A percentile compares a stretch with the other conserved stretches of the same genome.
Conservation (phyloP, 2,797 vertebrate genomes). For the Synanceia verrucosa region DNA sequence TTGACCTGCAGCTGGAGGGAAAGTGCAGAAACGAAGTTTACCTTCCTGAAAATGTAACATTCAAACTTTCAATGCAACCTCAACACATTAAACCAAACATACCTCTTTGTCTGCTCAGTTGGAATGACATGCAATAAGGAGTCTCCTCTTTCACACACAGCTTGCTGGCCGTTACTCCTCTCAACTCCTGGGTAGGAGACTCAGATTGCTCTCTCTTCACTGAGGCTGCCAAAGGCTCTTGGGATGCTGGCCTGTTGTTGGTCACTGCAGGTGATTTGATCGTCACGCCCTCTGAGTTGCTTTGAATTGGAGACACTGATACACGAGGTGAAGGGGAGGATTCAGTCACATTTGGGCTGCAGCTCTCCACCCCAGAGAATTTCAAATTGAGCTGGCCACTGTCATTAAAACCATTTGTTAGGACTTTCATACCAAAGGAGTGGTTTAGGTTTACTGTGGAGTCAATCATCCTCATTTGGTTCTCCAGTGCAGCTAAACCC, state of each 20-base stretch:
- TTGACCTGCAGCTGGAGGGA: constrained; percentile 83
- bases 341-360: constrained; percentile 85
- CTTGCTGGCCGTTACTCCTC: constrained; percentile 82
- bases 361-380: constrained; percentile 84
- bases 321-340: constrained; percentile 85
- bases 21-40: constrained; percentile 1
- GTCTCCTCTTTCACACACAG: constrained; percentile 89
- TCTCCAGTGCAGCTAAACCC: constrained; percentile 89
- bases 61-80: not conserved
- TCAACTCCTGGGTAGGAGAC: constrained; percentile 87
- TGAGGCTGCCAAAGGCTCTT: constrained; percentile 76
- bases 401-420: constrained; percentile 86
- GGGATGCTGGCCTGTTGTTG: constrained; percentile 82
- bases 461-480: constrained; percentile 93
- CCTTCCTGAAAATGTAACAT: not conserved
- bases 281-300: constrained; percentile 82
- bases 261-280: constrained; percentile 83
- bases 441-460: constrained; percentile 84
- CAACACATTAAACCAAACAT: constrained; percentile 40
- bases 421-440: constrained; percentile 80
- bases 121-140: constrained; percentile 89
- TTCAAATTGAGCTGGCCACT: constrained; percentile 84
- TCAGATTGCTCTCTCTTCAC: constrained; percentile 92
- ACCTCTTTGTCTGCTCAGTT: constrained; percentile 91
- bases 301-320: constrained; percentile 81